Evolutionary conservation across 2,888 invertebrate species (phyloP), one percentile per base, ranked within the genome.

Genomic region (Cyclophora punctaria): DNA sequence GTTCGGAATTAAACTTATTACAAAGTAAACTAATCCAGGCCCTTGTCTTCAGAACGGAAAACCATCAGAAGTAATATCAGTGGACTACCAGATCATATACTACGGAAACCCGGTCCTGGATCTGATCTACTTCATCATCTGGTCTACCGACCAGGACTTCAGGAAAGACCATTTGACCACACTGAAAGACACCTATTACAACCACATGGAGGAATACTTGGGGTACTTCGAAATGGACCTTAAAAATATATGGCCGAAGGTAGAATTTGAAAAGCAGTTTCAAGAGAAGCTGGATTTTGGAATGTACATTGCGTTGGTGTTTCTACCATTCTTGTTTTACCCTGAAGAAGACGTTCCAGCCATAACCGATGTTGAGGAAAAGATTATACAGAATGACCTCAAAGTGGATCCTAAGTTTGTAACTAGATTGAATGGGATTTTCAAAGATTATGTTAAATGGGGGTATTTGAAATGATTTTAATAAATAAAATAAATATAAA

Each of bases 221-320:
- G 67, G 57, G 42, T 59, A 72, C 46, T 80, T 78, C 33, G 53
- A 69, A 3, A 53, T 76, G 33, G 59, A 68, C 3, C 58, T 70
- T 0, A 60, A 73, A 40, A 35, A 58, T 3, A 56, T 71, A 2
- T 72, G 62, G 46, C 62, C 75, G 0, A 68, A 64, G 34, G 48
- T 62, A 6, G 57, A 58, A 4, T 80, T 73, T 53, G 76, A 79
- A 20, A 52, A 51, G 34, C 53, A 64, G 7, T 75, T 60, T n/a
- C 48, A 49, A 6, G 68, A 73, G 2, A 63, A 60, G 35, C 46
- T 71, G 35, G 69, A 73, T 40, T 67, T 56, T 44, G 77, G 76
- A 3, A 43, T 78, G 0, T 6, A 33, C 6, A 44, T 44, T 34
- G 56, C 67, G 4, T 46, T 58, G 3, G 35, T 49, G 0, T 40